These are phyloP conservation scores for Heteractis magnifica DNA, from an alignment of 92 coral and sea anemone species.

Conservation along the genomic window DNA sequence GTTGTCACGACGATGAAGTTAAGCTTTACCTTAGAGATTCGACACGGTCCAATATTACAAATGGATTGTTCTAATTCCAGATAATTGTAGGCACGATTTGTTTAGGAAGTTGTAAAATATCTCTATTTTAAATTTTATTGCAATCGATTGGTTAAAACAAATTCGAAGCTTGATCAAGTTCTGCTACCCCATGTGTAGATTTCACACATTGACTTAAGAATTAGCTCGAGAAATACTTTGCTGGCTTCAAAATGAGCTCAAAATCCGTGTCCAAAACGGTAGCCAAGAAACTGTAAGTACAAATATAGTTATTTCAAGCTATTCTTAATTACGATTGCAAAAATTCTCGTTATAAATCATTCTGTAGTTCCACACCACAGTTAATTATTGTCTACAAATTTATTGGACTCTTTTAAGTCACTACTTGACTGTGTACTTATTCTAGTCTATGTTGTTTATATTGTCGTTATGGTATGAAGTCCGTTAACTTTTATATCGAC, in stretches of 20 bases:
- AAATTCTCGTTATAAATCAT: too few species aligned
- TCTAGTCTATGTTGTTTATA: neutral
- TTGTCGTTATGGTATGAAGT: slow-evolving; percentile 17
- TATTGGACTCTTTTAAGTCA: neutral
- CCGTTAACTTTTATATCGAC: neutral
- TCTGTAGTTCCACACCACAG: neutral
- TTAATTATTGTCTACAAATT: neutral
- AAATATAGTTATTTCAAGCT: neutral
- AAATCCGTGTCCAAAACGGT: slow-evolving; percentile 80
- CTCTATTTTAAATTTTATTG: neutral
- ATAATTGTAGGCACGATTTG: slow-evolving; percentile 18
- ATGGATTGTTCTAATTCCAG: slow-evolving; percentile 23
- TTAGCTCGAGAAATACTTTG: neutral
- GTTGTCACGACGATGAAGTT: slow-evolving; percentile 12
- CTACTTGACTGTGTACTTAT: neutral
- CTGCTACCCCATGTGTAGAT: neutral
- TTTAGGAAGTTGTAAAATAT: neutral
- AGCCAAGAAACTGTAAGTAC: slow-evolving; percentile 95
- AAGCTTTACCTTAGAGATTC: slow-evolving; percentile 19
- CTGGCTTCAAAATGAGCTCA: slow-evolving; percentile 66
- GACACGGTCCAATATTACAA: neutral
- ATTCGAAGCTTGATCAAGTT: neutral
- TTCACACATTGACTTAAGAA: neutral
- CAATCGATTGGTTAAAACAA: neutral
- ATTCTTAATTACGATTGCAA: too few species aligned